A percentile compares a stretch with the other conserved stretches of the same genome.
These are phyloP conservation scores for Drosophila heteroneura DNA, from an alignment of 2,888 invertebrate species.

Conservation along the genomic window DNA sequence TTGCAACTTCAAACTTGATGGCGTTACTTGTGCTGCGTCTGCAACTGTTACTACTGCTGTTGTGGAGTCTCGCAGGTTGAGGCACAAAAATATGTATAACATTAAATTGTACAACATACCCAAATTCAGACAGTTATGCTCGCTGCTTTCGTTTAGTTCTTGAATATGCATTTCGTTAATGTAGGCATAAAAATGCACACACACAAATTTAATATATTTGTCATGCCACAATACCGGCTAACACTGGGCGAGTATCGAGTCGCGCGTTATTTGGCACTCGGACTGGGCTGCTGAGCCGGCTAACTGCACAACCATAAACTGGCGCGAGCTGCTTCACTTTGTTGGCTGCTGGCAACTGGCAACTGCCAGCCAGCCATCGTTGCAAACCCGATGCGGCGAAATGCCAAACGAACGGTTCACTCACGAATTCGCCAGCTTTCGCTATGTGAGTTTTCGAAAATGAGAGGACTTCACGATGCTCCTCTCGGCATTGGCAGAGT, in stretches of 20 bases:
- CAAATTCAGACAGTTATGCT: slow-evolving; percentile 8
- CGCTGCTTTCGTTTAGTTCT: slow-evolving; percentile 6
- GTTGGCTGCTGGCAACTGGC: slow-evolving; percentile 72
- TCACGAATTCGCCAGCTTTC: slow-evolving; percentile 33
- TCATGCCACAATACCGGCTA: slow-evolving; percentile 33
- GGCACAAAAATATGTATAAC: slow-evolving; percentile 28
- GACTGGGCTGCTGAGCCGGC: slow-evolving; percentile 50
- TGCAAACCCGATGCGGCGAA: slow-evolving; percentile 39
- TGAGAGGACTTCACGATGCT: slow-evolving; percentile 29
- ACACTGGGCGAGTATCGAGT: slow-evolving; percentile 18
- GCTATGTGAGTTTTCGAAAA: slow-evolving; percentile 24
- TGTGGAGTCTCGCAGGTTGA: slow-evolving; percentile 2
- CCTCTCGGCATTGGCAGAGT: background rate
- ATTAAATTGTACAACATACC: slow-evolving; percentile 60
- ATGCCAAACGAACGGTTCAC: slow-evolving; percentile 27
- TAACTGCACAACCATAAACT: slow-evolving; percentile 40
- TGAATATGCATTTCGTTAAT: background rate
- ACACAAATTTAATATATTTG: slow-evolving; percentile 3
- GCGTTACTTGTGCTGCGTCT: slow-evolving; percentile 40
- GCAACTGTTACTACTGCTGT: slow-evolving; percentile 5
- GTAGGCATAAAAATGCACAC: background rate
- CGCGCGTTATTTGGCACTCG: slow-evolving; percentile 37
- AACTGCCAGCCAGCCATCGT: slow-evolving; percentile 42
- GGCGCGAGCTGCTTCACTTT: slow-evolving; percentile 72
- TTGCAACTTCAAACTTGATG: slow-evolving; percentile 64